Percentiles rank a stretch among this genome's conserved stretches.
These are phyloP conservation scores for Eupleurogrammus muticus DNA, from an alignment of 2,797 vertebrate species.

Conservation along the genomic window DNA sequence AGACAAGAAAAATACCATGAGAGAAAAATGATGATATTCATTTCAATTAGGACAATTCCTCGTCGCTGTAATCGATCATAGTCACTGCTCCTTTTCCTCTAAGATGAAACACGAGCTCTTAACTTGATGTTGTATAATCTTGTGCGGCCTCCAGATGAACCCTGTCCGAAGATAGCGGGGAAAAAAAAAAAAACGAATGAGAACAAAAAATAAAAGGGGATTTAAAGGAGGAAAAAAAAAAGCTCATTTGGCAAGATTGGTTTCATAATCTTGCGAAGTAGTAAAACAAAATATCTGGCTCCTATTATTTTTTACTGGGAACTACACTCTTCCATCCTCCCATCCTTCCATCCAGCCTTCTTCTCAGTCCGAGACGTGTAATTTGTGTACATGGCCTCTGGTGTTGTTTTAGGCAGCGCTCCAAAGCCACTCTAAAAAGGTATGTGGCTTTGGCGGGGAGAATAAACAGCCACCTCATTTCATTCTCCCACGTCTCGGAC, in stretches of 20 bases:
- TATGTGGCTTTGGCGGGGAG: conserved; percentile 76
- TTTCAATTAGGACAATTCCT: conserved; percentile 70
- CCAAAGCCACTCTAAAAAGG: conserved; percentile 82
- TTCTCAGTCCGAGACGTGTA: conserved; percentile 54
- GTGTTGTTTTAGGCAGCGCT: conserved; percentile 76
- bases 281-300: conserved; percentile 18
- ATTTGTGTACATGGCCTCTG: conserved; percentile 76
- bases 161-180: conserved; percentile 35
- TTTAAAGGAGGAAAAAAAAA: conserved; percentile 1
- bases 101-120: conserved; percentile 63
- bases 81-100: conserved; percentile 59
- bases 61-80: conserved; percentile 64
- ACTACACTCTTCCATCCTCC: conserved; percentile 40
- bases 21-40: conserved; percentile 69
- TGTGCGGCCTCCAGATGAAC: conserved; percentile 64
- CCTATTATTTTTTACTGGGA: conserved; percentile 62
- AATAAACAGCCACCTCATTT: conserved; percentile 82
- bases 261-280: conserved; percentile 34
- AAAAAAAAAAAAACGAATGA: conserved; percentile 37
- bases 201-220: conserved; percentile 13
- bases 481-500: conserved; percentile 74
- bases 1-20: conserved; percentile 61
- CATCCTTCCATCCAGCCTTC: conserved; percentile 40
- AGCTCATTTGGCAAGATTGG: conserved; percentile 19
- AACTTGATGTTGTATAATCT: conserved; percentile 60